Conservation (phyloP, 2,797 vertebrate genomes). For the Morelia viridis region DNA sequence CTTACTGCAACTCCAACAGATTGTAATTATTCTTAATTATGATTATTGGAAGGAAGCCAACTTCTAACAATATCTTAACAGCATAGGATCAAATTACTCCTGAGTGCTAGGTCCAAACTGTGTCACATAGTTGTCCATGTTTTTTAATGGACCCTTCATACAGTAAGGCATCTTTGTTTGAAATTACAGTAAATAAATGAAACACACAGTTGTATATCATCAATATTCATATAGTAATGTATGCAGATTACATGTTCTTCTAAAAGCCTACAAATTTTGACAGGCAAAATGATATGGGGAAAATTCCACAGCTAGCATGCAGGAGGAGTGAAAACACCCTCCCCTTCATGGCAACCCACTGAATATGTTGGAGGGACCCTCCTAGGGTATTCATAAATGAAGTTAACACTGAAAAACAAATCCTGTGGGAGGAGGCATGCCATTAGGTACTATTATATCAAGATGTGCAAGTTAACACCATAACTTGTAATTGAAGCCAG, state of each 20-base stretch:
- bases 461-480: neutral
- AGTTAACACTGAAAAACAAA: neutral
- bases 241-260: neutral
- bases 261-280: neutral
- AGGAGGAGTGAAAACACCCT: neutral
- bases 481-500: neutral
- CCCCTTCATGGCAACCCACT: neutral
- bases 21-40: neutral
- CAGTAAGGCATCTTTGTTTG: neutral
- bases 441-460: neutral
- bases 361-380: neutral
- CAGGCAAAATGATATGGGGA: neutral
- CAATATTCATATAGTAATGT: neutral
- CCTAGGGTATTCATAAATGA: neutral
- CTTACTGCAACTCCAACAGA: neutral
- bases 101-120: too few species aligned
- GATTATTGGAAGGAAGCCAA: neutral
- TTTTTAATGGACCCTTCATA: neutral
- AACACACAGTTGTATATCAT: neutral
- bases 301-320: neutral
- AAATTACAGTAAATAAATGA: neutral
- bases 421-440: neutral
- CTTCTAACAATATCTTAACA: neutral
- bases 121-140: neutral
- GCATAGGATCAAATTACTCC: too few species aligned